Evolutionary conservation across 1,140 invertebrate species (phyloP), one percentile per base, ranked within the genome.

Genomic region (Bathynomus jamesi): DNA sequence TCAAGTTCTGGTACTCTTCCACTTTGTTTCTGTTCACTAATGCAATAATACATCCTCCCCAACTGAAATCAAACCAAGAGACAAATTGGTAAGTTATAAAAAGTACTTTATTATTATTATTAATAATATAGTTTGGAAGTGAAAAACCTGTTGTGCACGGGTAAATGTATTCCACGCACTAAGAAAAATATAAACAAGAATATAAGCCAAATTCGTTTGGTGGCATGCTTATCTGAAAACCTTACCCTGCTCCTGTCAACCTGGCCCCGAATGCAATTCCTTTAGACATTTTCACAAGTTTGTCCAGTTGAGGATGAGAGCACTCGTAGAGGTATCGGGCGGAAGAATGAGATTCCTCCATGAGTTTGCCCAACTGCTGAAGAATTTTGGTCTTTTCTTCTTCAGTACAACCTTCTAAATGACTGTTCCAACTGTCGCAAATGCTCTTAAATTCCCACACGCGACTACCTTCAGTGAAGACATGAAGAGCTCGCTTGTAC

Each of bases 1-100:
- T 81, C 63, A 82, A 83, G 11, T 87, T 81, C 1, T 96, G 85
- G 80, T 94, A 95, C 62, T 86, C 79, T 2, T 86, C 81, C 1
- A 90, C 86, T 62, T 87, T 85, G 28, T 88, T 85, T 63, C 86
- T 84, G 0, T 88, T 85, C 70, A 90, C 87, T 74, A 99, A 84
- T 25, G 94, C 93, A 17, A 99, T 94, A 70, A 91, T 87, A 82
- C 95, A 98, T 2, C 96, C 96, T 25, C 96, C 96, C 96, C 96
- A 98, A 25, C 92, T 94, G 78, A 11, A 82, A 81, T 74, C 70
- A 11, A 66, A 72, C 25, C 2, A 24, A 32, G 4, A 10, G 5
- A 40, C 53, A 53, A 3, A 11, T 64, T 60, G 4, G 13, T n/a
- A 68, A 4, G 27, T 10, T 60, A 13, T 24, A 46, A n/a, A 24